Percentiles rank a stretch among this genome's conserved stretches.
Conservation (phyloP, 2,888 invertebrate genomes). For the Pristionchus japonicus region DNA sequence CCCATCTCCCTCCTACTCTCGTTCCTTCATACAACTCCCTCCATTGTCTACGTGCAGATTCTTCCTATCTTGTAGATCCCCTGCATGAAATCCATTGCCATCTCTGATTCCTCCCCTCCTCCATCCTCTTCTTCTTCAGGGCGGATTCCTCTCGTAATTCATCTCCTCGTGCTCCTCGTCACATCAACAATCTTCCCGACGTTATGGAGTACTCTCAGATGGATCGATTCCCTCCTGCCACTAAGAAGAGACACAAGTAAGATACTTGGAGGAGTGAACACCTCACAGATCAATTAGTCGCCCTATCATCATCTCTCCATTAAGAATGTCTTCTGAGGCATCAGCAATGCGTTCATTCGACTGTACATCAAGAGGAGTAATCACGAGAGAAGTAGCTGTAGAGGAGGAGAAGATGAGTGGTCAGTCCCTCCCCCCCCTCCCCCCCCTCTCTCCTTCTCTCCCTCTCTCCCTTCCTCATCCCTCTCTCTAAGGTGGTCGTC, state of each 20-base stretch:
- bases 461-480: not conserved
- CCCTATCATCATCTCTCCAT: not conserved
- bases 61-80: not conserved
- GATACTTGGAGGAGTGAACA: not conserved
- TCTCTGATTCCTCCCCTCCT: not conserved
- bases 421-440: not conserved
- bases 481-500: slow-evolving; percentile 54
- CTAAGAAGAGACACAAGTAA: not conserved
- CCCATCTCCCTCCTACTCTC: not conserved
- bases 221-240: slow-evolving; percentile 17
- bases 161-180: slow-evolving; percentile 40
- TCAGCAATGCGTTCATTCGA: slow-evolving; percentile 46
- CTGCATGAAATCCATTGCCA: not conserved
- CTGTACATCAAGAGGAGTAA: slow-evolving; percentile 37
- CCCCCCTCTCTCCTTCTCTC: not conserved
- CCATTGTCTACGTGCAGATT: not conserved
- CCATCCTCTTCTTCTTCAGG: not conserved
- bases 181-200: slow-evolving; percentile 29
- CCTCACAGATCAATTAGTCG: not conserved
- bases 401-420: slow-evolving; percentile 6
- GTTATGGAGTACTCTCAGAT: slow-evolving; percentile 5
- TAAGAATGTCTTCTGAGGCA: not conserved
- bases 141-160: slow-evolving; percentile 28
- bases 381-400: not conserved
- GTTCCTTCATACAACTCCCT: not conserved